Conservation (phyloP, 2,113 vertebrate species). For the Phyllostomus discolor region DNA sequence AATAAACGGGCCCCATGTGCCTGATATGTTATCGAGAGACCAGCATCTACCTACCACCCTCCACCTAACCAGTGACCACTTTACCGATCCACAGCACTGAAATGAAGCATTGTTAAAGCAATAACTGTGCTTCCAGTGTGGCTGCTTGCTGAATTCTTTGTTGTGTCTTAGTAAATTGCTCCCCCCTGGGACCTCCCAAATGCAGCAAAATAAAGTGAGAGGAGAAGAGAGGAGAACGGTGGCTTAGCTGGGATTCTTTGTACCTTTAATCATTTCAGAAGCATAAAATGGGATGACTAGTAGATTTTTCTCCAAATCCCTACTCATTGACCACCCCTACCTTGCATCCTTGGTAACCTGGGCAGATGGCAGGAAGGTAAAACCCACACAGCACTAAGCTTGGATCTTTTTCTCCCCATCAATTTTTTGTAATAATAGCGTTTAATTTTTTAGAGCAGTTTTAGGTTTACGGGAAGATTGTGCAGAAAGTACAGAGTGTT, state of each 20-base stretch:
- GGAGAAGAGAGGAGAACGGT: not conserved
- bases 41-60: not conserved
- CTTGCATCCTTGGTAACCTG: not conserved
- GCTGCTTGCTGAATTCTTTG: not conserved
- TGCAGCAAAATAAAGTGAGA: not conserved
- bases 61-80: not conserved
- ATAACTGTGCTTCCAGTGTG: not conserved
- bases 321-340: not conserved
- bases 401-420: not conserved
- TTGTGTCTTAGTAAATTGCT: not conserved
- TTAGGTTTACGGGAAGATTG: not conserved
- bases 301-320: not conserved
- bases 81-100: not conserved
- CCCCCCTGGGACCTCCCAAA: not conserved
- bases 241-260: not conserved
- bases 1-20: not conserved
- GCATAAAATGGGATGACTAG: not conserved
- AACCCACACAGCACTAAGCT: not conserved
- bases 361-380: not conserved
- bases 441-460: slow-evolving; percentile 21
- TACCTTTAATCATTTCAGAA: not conserved
- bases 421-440: not conserved
- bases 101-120: not conserved
- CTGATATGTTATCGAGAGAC: not conserved
- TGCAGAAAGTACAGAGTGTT: slow-evolving; percentile 9